Conservation (phyloP, 2,888 invertebrate genomes). For the Apamea monoglypha region DNA sequence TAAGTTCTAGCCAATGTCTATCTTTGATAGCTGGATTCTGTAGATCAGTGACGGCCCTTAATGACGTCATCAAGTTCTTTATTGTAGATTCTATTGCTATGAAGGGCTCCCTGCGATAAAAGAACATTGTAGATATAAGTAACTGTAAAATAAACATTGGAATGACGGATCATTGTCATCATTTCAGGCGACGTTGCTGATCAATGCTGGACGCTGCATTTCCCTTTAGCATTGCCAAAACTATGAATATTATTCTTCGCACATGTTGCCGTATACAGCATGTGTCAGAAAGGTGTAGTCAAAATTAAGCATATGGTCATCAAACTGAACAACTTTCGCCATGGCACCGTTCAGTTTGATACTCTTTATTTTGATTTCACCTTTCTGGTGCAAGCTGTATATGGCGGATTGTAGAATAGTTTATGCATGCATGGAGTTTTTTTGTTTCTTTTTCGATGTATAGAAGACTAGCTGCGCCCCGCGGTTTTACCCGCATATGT, state of each 20-base stretch:
- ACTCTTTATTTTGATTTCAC: not conserved
- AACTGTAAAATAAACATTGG: not conserved
- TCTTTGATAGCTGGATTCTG: slow-evolving; percentile 98
- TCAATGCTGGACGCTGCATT: not conserved
- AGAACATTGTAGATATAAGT: not conserved
- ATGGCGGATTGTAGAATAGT: not conserved
- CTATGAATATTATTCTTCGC: not conserved
- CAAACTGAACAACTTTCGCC: not conserved
- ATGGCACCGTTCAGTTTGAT: not conserved
- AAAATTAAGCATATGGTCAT: not conserved
- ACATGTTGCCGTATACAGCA: not conserved
- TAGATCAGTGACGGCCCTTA: slow-evolving; percentile 97
- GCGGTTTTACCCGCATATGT: too few relatives aligned
- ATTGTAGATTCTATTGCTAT: slow-evolving; percentile 94
- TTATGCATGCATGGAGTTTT: too few relatives aligned
- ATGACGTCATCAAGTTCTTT: slow-evolving; percentile 97
- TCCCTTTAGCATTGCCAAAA: not conserved
- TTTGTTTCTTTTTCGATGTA: too few relatives aligned
- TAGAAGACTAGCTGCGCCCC: not conserved
- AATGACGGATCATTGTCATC: not conserved
- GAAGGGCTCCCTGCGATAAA: slow-evolving; percentile 93
- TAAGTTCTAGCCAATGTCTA: slow-evolving; percentile 98
- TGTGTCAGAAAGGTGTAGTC: too few relatives aligned
- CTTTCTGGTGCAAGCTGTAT: not conserved
- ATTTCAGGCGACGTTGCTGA: not conserved